Conservation (phyloP, 2,888 invertebrate species). For the Platycheirus rosarum region DNA sequence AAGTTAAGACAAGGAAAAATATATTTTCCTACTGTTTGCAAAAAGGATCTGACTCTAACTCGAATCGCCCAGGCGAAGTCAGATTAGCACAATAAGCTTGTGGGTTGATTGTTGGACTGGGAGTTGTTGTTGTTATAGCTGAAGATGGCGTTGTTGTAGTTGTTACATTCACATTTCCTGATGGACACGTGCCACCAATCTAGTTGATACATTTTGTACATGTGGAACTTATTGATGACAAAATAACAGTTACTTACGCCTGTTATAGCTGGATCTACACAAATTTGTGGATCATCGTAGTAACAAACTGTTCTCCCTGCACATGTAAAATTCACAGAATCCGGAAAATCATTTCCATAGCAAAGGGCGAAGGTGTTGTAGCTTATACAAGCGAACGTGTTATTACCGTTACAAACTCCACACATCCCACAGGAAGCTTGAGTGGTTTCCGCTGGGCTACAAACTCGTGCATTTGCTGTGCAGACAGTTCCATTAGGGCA, state of each 20-base stretch:
- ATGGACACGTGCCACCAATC: slow-evolving; percentile 50
- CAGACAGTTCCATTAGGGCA: slow-evolving; percentile 55
- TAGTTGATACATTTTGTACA: no score
- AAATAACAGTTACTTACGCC: slow-evolving; percentile 19
- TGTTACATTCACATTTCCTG: neutral
- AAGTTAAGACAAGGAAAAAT: neutral
- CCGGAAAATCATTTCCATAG: neutral
- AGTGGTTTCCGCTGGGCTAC: slow-evolving; percentile 5
- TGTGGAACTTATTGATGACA: no score
- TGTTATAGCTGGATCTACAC: slow-evolving; percentile 34
- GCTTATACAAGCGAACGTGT: slow-evolving; percentile 39
- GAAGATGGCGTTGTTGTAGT: slow-evolving; percentile 9
- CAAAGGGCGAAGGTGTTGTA: slow-evolving; percentile 54
- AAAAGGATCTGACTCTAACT: slow-evolving; percentile 9
- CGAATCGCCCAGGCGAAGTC: slow-evolving; percentile 22
- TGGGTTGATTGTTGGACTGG: slow-evolving; percentile 13
- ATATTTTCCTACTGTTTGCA: slow-evolving; percentile 23
- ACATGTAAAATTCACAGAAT: neutral
- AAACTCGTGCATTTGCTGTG: slow-evolving; percentile 16
- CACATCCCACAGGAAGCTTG: slow-evolving; percentile 25
- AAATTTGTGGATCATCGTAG: slow-evolving; percentile 31
- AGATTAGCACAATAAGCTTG: slow-evolving; percentile 19
- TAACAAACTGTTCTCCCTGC: slow-evolving; percentile 26
- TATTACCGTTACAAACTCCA: slow-evolving; percentile 23
- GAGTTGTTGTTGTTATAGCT: neutral